phyloP scores from a whole-genome alignment of 2,797 vertebrate genomes.

The Tinamus major region DNA sequence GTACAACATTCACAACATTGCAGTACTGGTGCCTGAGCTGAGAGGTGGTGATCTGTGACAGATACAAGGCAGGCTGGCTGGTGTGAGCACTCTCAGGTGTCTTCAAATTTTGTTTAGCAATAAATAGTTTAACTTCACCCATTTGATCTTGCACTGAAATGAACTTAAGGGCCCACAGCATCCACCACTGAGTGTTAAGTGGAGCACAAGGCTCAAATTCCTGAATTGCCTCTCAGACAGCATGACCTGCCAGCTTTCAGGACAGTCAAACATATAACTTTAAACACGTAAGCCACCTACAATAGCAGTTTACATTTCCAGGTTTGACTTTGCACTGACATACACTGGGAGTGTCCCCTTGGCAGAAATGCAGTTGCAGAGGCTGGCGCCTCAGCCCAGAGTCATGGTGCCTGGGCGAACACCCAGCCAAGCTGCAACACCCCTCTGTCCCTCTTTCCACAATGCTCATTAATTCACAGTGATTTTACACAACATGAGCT shows the following conservation, averaged over 20 bases:
- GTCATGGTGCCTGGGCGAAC: accelerated
- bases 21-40: not conserved
- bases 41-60: not conserved
- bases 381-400: not conserved
- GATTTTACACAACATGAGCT: not conserved
- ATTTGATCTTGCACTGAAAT: not conserved
- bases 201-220: not conserved
- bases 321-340: not conserved
- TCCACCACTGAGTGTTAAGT: accelerated
- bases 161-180: not conserved
- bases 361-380: constrained; percentile 1
- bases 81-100: not conserved
- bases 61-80: not conserved
- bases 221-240: not conserved
- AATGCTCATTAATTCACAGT: no score
- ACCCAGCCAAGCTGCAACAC: not conserved
- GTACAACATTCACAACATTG: not conserved
- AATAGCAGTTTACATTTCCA: not conserved
- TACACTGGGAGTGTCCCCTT: not conserved
- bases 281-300: not conserved
- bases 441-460: not conserved
- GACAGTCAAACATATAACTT: not conserved
- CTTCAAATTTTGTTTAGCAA: not conserved
- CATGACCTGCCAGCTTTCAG: not conserved
- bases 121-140: not conserved